Conservation (phyloP, 2,113 vertebrate genomes). For the Limnothrissa miodon region DNA sequence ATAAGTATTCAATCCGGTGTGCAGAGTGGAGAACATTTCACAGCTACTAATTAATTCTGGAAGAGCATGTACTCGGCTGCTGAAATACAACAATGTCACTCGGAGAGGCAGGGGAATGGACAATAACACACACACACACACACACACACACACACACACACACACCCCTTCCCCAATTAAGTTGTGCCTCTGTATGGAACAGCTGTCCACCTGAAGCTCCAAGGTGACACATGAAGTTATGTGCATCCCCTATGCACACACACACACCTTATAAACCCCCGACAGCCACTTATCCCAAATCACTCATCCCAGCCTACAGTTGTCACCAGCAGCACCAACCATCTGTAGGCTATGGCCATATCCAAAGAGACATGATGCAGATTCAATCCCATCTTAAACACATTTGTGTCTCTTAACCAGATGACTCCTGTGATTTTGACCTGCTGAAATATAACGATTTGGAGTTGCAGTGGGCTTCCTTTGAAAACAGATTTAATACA, state of each 20-base stretch:
- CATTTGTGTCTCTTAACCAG: too few species aligned
- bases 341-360: too few species aligned
- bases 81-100: slow-evolving; percentile 68
- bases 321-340: slow-evolving; percentile 35
- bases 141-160: too few species aligned
- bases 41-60: slow-evolving; percentile 67
- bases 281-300: neutral
- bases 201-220: slow-evolving; percentile 69
- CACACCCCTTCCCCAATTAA: slow-evolving; percentile 70
- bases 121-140: too few species aligned
- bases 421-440: too few species aligned
- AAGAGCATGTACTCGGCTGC: slow-evolving; percentile 62
- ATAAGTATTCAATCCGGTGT: slow-evolving; percentile 67
- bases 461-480: too few species aligned
- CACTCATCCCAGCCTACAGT: slow-evolving; percentile 22
- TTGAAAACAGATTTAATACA: too few species aligned
- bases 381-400: too few species aligned
- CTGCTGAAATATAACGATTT: too few species aligned
- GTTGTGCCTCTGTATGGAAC: slow-evolving; percentile 57
- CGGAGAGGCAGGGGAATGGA: slow-evolving; percentile 52
- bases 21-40: slow-evolving; percentile 47
- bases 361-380: too few species aligned
- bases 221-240: slow-evolving; percentile 69
- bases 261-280: neutral
- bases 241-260: neutral